Base-by-base conservation (phyloP, 2,888 invertebrate species). In the Stenolophus ochropezus region DNA sequence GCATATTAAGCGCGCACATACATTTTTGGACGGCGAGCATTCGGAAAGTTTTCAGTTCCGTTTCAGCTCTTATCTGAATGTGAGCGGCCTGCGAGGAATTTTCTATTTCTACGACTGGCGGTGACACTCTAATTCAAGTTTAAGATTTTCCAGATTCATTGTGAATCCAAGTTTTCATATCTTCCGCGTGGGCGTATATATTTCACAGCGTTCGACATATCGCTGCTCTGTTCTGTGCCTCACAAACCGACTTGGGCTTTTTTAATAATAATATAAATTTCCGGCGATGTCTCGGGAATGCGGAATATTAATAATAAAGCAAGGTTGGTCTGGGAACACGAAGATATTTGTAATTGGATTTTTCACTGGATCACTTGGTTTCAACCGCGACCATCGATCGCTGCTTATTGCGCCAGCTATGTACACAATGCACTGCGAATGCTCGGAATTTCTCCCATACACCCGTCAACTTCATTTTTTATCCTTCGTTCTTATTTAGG, bases 61-160 rank as follows among this genome's bases (percentile, higher is more conserved):
- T 51, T 69, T 74, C 74, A 42, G 77, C 49, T 83, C 85, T 86
- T 86, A 86, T 87, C 86, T 85, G 85, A 85, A 85, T 61, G 65
- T 21, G 78, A 47, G 51, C 56, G 73, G 51, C 73, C 53, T 80
- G 71, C 23, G 56, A 84, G 82, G 86, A 86, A 86, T 87, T 86
- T 86, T 86, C 86, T 86, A 86, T 87, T 86, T 86, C 86, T 86
- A 86, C 86, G 86, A 86, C 87, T 87, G 87, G 84, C 85, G 86
- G 86, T 87, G 87, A 87, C 87, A 87, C 86, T 87, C 86, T 87
- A 86, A 87, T 87, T 86, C 87, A 86, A 87, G 86, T 87, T 87
- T 86, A 87, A 87, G 86, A 86, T 86, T 86, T 85, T 83, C 83
- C 84, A 84, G 83, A 78, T 83, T 84, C 84, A 84, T 84, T 84